phyloP scores from a whole-genome alignment of 2,113 vertebrate species.

The Stegastes partitus region DNA sequence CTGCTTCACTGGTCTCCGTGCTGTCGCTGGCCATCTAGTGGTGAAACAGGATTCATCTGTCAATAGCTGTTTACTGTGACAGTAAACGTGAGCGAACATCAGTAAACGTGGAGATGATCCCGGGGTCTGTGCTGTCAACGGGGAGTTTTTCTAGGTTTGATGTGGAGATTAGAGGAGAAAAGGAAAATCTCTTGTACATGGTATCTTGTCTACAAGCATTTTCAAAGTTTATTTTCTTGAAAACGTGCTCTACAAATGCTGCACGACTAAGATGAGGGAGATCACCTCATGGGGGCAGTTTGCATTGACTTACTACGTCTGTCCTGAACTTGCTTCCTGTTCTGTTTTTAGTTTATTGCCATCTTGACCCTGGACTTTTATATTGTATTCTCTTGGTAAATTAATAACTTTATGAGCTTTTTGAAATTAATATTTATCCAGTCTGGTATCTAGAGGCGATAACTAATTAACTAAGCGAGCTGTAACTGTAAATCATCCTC shows the following conservation, averaged over 20 bases:
- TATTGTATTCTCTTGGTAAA: neutral
- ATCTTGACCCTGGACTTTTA: neutral
- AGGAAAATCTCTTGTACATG: too few relatives aligned
- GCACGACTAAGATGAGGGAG: too few relatives aligned
- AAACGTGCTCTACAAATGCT: too few relatives aligned
- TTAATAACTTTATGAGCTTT: neutral
- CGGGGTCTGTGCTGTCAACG: neutral
- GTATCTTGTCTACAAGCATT: too few relatives aligned
- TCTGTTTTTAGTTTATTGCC: neutral
- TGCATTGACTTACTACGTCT: neutral
- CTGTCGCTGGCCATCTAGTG: slow-evolving; percentile 98
- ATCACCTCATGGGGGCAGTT: too few relatives aligned
- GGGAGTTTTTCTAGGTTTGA: neutral
- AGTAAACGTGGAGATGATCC: neutral
- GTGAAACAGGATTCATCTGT: slow-evolving; percentile 27
- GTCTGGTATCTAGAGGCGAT: neutral
- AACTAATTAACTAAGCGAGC: neutral
- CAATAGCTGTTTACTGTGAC: neutral
- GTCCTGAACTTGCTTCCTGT: too few relatives aligned
- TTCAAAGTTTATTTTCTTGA: too few relatives aligned
- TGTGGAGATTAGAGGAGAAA: neutral
- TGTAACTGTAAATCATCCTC: neutral
- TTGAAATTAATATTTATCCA: neutral
- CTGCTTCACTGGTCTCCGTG: slow-evolving; percentile 98
- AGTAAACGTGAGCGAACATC: slow-evolving; percentile 1